phyloP scores from a whole-genome alignment of 1,140 invertebrate genomes.

The Eupeodes corollae region DNA sequence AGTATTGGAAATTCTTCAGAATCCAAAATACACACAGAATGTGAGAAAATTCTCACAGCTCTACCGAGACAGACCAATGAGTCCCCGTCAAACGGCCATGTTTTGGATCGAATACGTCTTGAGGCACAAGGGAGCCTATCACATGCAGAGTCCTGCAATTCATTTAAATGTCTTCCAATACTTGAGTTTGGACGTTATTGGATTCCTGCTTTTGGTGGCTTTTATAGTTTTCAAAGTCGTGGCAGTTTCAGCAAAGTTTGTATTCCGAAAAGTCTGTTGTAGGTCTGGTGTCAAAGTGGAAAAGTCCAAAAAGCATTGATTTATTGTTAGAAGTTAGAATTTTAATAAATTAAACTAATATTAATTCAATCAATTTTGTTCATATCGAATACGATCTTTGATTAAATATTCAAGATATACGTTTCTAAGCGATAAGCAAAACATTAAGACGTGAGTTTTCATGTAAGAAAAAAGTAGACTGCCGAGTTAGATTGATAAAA shows the following conservation, averaged over 20 bases:
- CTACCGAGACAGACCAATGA: slow-evolving; percentile 3
- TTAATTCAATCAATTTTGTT: no score
- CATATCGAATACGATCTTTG: no score
- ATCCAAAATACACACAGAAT: slow-evolving; percentile 1
- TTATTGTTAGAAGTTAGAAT: neutral
- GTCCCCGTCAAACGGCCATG: neutral
- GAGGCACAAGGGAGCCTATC: slow-evolving; percentile 26
- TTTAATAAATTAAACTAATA: no score
- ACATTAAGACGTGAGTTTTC: no score
- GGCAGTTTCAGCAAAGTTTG: neutral
- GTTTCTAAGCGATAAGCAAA: no score
- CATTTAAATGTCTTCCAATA: neutral
- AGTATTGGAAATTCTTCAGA: neutral
- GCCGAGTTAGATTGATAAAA: no score
- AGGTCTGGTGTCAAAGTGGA: neutral
- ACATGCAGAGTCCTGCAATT: slow-evolving; percentile 18
- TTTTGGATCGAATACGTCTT: slow-evolving; percentile 11
- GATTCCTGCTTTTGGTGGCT: neutral
- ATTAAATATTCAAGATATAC: no score
- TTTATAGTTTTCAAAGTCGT: neutral
- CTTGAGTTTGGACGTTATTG: neutral
- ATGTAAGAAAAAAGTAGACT: no score
- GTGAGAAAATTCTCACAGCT: slow-evolving; percentile 1
- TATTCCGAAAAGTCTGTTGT: neutral
- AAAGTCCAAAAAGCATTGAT: neutral